Base-by-base conservation (phyloP, 2,888 invertebrate genomes). In the Cactoblastis cactorum region DNA sequence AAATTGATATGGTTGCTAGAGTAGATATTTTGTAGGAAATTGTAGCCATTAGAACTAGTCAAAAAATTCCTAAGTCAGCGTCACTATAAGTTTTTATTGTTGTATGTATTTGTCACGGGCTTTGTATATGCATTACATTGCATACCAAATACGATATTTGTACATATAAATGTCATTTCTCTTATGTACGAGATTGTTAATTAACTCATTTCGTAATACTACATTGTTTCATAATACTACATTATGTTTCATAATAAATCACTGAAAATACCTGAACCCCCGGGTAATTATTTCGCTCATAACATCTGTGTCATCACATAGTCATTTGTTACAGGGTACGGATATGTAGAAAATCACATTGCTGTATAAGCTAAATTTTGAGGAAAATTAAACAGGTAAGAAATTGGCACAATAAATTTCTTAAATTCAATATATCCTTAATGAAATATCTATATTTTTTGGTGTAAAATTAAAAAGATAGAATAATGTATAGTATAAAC, bases 291-390 rank as follows among this genome's bases (percentile, higher is more conserved):
- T 53, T 51, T 49, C 24, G 12, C n/a, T 45, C 17, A 49, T 51
- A 1, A 9, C 28, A 45, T 39, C 47, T 37, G 19, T 47, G 49
- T 47, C 51, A 52, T 56, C 53, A 56, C 59, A 61, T 59, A 63
- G 51, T 54, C 53, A 58, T 53, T 65, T 73, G 73, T 55, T 86
- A 66, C 84, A 85, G 85, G 74, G 66, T 78, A 68, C 80, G 84
- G 57, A 71, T 85, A 74, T 74, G 83, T 80, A 84, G 79, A 79
- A 86, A 87, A 76, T 84, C 83, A 37, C 80, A 82, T 82, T 86
- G 83, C 83, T 76, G 83, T 81, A 82, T 86, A 72, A 65, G 74
- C 64, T 84, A 82, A 79, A 63, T 53, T 60, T 51, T 53, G 22
- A 18, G 35, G 56, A 33, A 41, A 34, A 41, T 5, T 9, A 14